A percentile compares a stretch with the other conserved stretches of the same genome.
These are phyloP conservation scores for Eupithecia abbreviata DNA, from an alignment of 2,888 invertebrate species.

Conservation along the genomic window DNA sequence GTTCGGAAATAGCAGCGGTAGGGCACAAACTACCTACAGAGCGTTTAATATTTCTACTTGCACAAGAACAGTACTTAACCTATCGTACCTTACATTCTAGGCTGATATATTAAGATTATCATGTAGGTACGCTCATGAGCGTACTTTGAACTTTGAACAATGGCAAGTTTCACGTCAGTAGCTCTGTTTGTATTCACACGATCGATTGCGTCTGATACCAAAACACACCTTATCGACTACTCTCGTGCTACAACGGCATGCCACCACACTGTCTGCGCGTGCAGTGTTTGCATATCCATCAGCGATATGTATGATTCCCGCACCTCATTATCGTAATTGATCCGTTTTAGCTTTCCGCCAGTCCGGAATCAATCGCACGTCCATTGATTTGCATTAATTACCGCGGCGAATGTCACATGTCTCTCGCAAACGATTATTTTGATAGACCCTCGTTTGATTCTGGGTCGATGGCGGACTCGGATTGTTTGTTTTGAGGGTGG, in stretches of 20 bases:
- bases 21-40: not conserved
- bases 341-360: slow-evolving; percentile 80
- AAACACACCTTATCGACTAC: not conserved
- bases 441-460: slow-evolving; percentile 59
- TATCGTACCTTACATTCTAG: not conserved
- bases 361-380: slow-evolving; percentile 60
- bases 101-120: not conserved
- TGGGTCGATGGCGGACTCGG: slow-evolving; percentile 19
- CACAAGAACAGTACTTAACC: not conserved
- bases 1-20: not conserved
- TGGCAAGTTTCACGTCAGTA: not conserved
- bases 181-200: not conserved
- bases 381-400: slow-evolving; percentile 83
- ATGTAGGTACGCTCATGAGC: not conserved
- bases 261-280: not conserved
- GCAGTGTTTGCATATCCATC: slow-evolving; percentile 36
- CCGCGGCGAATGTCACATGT: slow-evolving; percentile 75
- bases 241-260: not conserved
- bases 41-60: not conserved
- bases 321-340: slow-evolving; percentile 83
- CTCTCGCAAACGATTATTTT: slow-evolving; percentile 70
- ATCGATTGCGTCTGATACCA: not conserved
- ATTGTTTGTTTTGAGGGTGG: slow-evolving; percentile 34
- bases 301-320: slow-evolving; percentile 65
- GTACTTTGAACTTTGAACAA: not conserved